Percentiles rank a stretch among this genome's conserved stretches.
Evolutionary conservation across 2,888 invertebrate species (phyloP).

Genomic region (Nomada fucata): DNA sequence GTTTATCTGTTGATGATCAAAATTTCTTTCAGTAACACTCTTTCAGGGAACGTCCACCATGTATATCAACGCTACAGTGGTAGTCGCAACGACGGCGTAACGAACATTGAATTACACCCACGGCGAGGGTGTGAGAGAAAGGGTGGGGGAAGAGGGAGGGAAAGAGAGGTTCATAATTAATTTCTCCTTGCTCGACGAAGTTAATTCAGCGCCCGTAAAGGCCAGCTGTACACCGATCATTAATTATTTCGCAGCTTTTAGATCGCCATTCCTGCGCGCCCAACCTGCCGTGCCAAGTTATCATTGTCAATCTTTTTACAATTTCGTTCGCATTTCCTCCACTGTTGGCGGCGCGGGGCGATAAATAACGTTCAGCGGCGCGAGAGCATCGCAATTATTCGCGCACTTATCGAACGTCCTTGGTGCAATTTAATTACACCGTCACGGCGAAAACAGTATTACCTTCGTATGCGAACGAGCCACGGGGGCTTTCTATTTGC

Average conservation of each 20-base stretch:
- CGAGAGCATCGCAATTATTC: constrained; percentile 26
- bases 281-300: not conserved
- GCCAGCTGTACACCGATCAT: constrained; percentile 14
- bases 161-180: constrained; percentile 18
- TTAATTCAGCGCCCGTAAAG: constrained; percentile 11
- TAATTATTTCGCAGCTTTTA: constrained; percentile 15
- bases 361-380: constrained; percentile 11
- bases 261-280: not conserved
- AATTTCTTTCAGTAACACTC: not conserved
- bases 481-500: constrained; percentile 35
- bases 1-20: constrained; percentile 8
- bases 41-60: not conserved
- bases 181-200: constrained; percentile 15
- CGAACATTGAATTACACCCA: constrained; percentile 27
- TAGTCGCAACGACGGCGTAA: constrained; percentile 4
- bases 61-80: not conserved
- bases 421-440: constrained; percentile 44
- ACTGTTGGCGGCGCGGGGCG: not conserved
- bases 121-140: not conserved
- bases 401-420: constrained; percentile 41
- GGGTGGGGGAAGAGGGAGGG: no score
- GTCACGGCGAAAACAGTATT: constrained; percentile 28
- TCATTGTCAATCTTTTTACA: not conserved
- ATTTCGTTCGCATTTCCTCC: not conserved
- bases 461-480: constrained; percentile 45